These are phyloP conservation scores for Plemyria rubiginata DNA, from an alignment of 2,888 invertebrate genomes.

Conservation along the genomic window DNA sequence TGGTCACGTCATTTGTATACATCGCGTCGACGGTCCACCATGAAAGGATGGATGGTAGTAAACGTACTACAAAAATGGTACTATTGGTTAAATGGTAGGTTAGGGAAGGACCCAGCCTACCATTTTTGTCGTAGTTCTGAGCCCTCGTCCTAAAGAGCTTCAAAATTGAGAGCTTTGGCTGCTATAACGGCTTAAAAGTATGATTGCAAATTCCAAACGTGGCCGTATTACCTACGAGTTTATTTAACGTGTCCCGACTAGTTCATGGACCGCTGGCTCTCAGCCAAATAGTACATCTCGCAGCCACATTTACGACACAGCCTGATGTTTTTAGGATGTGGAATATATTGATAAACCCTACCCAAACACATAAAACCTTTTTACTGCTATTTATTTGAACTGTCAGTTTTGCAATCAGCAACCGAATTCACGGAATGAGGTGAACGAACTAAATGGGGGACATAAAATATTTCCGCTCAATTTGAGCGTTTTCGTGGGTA, in stretches of 20 bases:
- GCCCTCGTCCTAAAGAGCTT: too few species aligned
- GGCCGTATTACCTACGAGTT: not conserved
- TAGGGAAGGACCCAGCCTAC: too few species aligned
- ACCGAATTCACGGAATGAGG: constrained; percentile 45
- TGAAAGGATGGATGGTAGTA: too few species aligned
- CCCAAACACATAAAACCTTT: constrained; percentile 36
- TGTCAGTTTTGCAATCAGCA: constrained; percentile 34
- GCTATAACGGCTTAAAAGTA: too few species aligned
- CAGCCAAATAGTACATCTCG: constrained; percentile 6
- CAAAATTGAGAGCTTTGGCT: too few species aligned
- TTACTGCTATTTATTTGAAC: constrained; percentile 37
- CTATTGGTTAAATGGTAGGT: too few species aligned
- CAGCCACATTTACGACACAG: constrained; percentile 21
- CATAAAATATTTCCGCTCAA: constrained; percentile 65
- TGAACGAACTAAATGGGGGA: constrained; percentile 56
- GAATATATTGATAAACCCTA: constrained; percentile 31
- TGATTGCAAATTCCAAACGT: not conserved
- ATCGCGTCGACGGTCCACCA: not conserved
- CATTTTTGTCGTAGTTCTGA: not conserved
- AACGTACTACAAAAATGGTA: too few species aligned
- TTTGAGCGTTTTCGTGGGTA: constrained; percentile 41
- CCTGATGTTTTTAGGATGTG: constrained; percentile 33
- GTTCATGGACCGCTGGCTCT: constrained; percentile 1
- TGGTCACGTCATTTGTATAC: not conserved
- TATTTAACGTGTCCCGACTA: constrained; percentile 5